These are phyloP conservation scores for Imbricaverruca yamaguchii DNA, from an alignment of 2,888 invertebrate genomes.

Conservation along the genomic window DNA sequence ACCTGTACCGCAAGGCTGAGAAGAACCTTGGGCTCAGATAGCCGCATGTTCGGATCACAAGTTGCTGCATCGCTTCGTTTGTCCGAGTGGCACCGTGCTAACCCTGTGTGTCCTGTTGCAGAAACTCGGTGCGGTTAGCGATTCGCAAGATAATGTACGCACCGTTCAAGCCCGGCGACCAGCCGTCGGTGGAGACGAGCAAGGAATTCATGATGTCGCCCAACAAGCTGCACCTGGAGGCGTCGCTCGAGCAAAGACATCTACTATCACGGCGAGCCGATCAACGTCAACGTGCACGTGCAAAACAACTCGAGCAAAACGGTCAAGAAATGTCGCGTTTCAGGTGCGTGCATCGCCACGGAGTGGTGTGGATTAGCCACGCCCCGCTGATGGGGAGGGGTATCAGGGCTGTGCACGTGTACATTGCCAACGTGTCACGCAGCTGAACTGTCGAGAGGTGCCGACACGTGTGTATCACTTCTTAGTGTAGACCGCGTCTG, in stretches of 20 bases:
- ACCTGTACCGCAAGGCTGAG: too few species aligned
- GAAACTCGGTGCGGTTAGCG: conserved; percentile 88
- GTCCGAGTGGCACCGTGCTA: too few species aligned
- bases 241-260: conserved; percentile 95
- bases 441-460: too few species aligned
- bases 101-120: conserved; percentile 38
- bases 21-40: too few species aligned
- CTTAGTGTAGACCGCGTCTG: too few species aligned
- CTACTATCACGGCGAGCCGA: conserved; percentile 90
- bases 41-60: too few species aligned
- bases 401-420: too few species aligned
- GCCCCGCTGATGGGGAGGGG: too few species aligned
- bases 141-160: conserved; percentile 99
- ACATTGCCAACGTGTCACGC: too few species aligned
- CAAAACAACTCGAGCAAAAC: conserved; percentile 98
- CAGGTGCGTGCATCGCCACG: conserved; percentile 39
- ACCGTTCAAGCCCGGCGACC: conserved; percentile 93
- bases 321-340: conserved; percentile 86
- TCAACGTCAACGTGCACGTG: conserved; percentile 97
- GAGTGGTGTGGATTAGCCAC: too few species aligned
- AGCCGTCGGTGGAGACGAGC: conserved; percentile 96
- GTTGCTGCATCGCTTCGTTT: too few species aligned
- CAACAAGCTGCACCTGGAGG: conserved; percentile 94
- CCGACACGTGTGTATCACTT: too few species aligned
- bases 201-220: conserved; percentile 99